Conservation (phyloP, 2,888 invertebrate species). For the Toxonevra muliebris region DNA sequence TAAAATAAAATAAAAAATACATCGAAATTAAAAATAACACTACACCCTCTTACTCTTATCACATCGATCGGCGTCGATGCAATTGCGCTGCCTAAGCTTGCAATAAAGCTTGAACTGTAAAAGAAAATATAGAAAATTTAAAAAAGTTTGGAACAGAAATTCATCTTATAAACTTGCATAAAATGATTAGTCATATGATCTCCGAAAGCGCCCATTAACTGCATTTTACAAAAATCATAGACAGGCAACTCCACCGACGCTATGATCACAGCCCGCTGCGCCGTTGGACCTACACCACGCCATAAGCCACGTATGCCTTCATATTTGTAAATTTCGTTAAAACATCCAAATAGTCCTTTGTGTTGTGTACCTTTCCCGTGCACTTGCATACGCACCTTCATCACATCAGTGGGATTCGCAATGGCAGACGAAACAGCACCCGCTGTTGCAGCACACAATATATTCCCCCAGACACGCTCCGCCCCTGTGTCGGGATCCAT, state of each 20-base stretch:
- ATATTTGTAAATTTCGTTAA: slow-evolving; percentile 80
- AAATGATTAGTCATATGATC: slow-evolving; percentile 89
- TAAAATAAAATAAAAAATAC: background rate
- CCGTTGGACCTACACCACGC: slow-evolving; percentile 92
- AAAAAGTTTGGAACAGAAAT: background rate
- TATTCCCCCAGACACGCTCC: slow-evolving; percentile 73
- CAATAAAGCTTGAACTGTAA: slow-evolving; percentile 85
- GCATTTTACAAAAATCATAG: slow-evolving; percentile 88
- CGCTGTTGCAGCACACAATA: slow-evolving; percentile 76
- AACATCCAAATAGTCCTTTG: slow-evolving; percentile 76
- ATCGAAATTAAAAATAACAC: background rate
- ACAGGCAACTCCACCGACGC: slow-evolving; percentile 94
- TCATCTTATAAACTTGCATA: slow-evolving; percentile 68
- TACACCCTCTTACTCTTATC: slow-evolving; percentile 74
- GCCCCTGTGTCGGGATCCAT: slow-evolving; percentile 64
- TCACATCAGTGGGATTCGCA: slow-evolving; percentile 95
- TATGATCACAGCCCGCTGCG: slow-evolving; percentile 91
- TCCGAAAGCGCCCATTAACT: slow-evolving; percentile 74
- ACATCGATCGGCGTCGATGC: slow-evolving; percentile 96
- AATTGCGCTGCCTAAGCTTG: slow-evolving; percentile 91
- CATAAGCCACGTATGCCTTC: slow-evolving; percentile 90
- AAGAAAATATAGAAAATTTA: background rate
- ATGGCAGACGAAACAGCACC: slow-evolving; percentile 92
- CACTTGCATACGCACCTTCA: slow-evolving; percentile 94
- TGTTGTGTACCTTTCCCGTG: slow-evolving; percentile 70